These are phyloP conservation scores for Myotis findleyi DNA, from an alignment of 2,797 vertebrate species.

Conservation along the genomic window DNA sequence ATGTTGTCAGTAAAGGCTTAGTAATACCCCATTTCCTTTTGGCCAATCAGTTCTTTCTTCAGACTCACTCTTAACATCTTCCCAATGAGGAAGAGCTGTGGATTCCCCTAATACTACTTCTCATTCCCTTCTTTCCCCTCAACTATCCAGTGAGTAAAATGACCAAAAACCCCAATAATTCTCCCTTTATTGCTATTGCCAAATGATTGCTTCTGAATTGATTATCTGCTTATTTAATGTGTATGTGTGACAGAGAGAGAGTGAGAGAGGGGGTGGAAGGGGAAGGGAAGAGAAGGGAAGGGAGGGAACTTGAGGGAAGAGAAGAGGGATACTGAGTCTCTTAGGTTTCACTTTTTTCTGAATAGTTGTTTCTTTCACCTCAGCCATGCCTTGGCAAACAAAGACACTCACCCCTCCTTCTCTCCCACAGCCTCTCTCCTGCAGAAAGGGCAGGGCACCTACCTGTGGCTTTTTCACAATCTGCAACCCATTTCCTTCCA, in stretches of 20 bases:
- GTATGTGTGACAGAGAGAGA: too few species aligned
- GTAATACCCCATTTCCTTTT: background rate
- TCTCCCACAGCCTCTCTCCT: background rate
- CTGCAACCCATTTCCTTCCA: background rate
- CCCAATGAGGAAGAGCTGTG: background rate
- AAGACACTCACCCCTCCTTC: background rate
- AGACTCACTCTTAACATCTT: background rate
- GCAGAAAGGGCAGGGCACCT: accelerated
- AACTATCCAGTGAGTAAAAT: background rate
- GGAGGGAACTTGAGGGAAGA: too few species aligned
- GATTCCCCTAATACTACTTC: background rate
- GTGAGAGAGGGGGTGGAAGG: too few species aligned
- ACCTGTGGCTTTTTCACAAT: background rate
- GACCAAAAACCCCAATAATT: background rate
- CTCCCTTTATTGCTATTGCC: background rate
- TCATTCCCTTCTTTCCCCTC: background rate
- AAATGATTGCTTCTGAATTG: background rate
- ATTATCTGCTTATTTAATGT: background rate
- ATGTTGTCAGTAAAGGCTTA: background rate
- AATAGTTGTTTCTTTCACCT: background rate
- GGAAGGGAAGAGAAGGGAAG: too few species aligned
- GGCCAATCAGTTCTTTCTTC: background rate
- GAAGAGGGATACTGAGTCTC: background rate
- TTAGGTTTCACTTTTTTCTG: background rate
- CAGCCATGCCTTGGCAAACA: background rate